Base-by-base conservation (phyloP, 2,113 vertebrate species). In the Phaetusa simplex region DNA sequence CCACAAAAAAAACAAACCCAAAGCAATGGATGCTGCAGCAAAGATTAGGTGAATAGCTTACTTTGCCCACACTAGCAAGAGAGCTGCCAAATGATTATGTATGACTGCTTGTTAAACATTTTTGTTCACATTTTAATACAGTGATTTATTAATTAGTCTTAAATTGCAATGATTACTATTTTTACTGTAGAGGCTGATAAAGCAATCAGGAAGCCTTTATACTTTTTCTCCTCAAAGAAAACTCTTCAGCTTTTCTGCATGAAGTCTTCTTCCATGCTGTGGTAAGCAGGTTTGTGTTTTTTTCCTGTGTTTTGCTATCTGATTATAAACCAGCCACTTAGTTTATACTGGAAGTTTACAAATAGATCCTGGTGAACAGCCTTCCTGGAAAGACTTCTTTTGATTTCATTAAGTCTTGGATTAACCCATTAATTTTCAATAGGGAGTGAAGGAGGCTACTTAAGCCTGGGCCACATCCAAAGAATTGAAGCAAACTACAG, bases 151-250 rank as follows among this genome's bases (percentile, higher is more conserved):
- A 92, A 97, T 97, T 95, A 95, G 74, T 84, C 72, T 94, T 96
- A 91, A 97, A 95, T 79, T 86, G 84, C 56, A 80, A 69, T 96
- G 96, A 96, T 97, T 96, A 90, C 80, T 96, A 80, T 94, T 97
- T 97, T 94, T 95, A 93, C 78, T 93, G 45, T 34, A 90, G 70
- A 90, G 83, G 56, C 42, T 94, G 96, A 97, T 97, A 96, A 95
- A 93, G 90, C 88, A 95, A 88, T 92, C 72, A 90, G 80, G 77
- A 77, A 88, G 82, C 79, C 72, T 94, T 90, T 92, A 85, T 8
- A 5, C 53, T 91, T 91, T 81, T 91, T 85, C 69, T 40, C 52
- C 74, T 82, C 16, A 5, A 90, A 96, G 66, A 87, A 89, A 94
- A 67, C 65, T 78, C 32, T 66, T 58, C 3, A 76, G 43, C 49